Evolutionary conservation across 2,888 invertebrate genomes (phyloP).

Genomic region (Cephonodes hylas): DNA sequence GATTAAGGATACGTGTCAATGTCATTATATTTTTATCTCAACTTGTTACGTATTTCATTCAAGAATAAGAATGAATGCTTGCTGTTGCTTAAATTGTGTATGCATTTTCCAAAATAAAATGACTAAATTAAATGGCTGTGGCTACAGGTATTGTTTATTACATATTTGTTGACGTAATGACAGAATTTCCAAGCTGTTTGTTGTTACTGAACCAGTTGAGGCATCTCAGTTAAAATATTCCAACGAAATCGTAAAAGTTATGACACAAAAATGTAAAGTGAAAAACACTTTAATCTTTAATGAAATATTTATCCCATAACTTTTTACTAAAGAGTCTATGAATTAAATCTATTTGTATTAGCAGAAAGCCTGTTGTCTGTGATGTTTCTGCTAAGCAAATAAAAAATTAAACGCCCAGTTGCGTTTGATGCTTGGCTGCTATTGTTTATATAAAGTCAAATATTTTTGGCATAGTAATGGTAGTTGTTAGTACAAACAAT

Average conservation of each 20-base stretch:
- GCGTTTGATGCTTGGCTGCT: conserved; percentile 34
- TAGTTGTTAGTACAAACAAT: conserved; percentile 47
- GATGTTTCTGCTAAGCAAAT: conserved; percentile 21
- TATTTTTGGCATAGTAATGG: conserved; percentile 61
- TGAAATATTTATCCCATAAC: conserved; percentile 5
- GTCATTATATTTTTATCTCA: too few relatives aligned
- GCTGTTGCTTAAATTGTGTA: too few relatives aligned
- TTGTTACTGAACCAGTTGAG: background rate
- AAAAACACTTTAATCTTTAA: conserved; percentile 4
- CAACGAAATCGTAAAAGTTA: background rate
- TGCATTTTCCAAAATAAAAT: too few relatives aligned
- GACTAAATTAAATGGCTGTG: too few relatives aligned
- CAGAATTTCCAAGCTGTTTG: background rate
- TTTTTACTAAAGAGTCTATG: conserved; percentile 19
- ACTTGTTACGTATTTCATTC: too few relatives aligned
- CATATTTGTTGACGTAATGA: background rate
- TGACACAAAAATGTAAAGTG: background rate
- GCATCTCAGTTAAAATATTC: background rate
- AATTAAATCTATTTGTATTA: conserved; percentile 28
- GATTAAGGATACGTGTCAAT: too few relatives aligned
- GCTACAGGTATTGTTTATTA: too few relatives aligned
- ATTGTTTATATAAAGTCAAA: conserved; percentile 56
- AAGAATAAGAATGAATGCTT: too few relatives aligned
- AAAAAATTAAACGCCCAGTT: conserved; percentile 29
- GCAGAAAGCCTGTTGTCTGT: conserved; percentile 21